Percentiles rank a stretch among this genome's conserved stretches.
Evolutionary conservation across 2,797 vertebrate genomes (phyloP).

Genomic region (Platyrinchus mystaceus): DNA sequence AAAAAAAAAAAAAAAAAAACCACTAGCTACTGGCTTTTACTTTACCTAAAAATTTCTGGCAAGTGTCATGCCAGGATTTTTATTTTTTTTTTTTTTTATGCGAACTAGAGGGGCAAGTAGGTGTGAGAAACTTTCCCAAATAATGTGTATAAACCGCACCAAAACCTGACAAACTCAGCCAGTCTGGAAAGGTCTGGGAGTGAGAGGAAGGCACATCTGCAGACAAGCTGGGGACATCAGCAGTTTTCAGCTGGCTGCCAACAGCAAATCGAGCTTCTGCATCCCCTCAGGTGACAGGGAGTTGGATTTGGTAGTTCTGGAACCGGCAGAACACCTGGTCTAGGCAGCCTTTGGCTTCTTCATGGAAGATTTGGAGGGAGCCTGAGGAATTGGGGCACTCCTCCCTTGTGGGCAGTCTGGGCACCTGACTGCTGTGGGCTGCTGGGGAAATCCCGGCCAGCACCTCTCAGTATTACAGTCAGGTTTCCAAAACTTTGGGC

Average conservation of each 20-base stretch:
- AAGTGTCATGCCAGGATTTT: not conserved
- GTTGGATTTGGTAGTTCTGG: not conserved
- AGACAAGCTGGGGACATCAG: conserved; percentile 40
- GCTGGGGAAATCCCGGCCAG: conserved; percentile 47
- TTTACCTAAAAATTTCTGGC: conserved; percentile 40
- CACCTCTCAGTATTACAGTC: not conserved
- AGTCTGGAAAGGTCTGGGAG: conserved; percentile 7
- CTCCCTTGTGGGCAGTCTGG: not conserved
- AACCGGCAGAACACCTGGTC: conserved; percentile 26
- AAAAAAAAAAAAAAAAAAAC: not conserved
- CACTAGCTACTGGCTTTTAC: conserved; percentile 26
- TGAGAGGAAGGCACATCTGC: conserved; percentile 44
- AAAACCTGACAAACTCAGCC: conserved; percentile 45
- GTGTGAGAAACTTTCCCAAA: conserved; percentile 61
- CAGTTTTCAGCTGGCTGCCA: not conserved
- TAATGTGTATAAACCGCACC: conserved; percentile 54
- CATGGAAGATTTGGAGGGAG: not conserved
- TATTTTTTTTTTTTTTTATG: not conserved
- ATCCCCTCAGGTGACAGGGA: not conserved
- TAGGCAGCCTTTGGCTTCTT: not conserved
- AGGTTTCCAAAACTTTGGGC: conserved; percentile 30
- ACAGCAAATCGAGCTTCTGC: not conserved
- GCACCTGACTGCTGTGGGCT: conserved; percentile 32
- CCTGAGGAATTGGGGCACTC: not conserved
- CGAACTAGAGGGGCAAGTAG: conserved; percentile 33